Conservation (phyloP, 2,113 vertebrate species). For the Thymallus thymallus region DNA sequence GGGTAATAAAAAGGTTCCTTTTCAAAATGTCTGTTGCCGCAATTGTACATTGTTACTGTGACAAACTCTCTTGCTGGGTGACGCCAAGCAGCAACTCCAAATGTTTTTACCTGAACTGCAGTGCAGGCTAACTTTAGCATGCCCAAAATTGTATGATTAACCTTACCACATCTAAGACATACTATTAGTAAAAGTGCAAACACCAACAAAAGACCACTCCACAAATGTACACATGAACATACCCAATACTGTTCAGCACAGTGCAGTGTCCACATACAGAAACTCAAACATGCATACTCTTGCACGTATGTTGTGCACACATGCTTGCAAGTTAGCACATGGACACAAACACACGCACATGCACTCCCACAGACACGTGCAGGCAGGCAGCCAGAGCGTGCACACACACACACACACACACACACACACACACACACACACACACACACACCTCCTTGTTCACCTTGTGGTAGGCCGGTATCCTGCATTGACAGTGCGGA, state of each 20-base stretch:
- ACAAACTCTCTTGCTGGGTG: too few species aligned
- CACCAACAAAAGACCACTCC: slow-evolving; percentile 4
- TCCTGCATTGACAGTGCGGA: slow-evolving; percentile 53
- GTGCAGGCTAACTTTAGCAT: too few species aligned
- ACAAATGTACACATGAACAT: slow-evolving; percentile 18
- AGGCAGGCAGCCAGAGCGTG: slow-evolving; percentile 7
- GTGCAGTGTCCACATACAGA: slow-evolving; percentile 18
- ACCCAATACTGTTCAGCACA: too few species aligned
- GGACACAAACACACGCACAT: neutral
- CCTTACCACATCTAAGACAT: neutral
- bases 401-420: slow-evolving; percentile 18
- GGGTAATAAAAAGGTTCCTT: too few species aligned
- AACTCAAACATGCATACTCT: slow-evolving; percentile 1
- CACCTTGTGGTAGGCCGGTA: slow-evolving; percentile 43
- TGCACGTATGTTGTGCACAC: neutral
- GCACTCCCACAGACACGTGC: neutral
- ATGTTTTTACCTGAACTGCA: too few species aligned
- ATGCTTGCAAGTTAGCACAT: neutral
- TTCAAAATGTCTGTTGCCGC: too few species aligned
- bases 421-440: slow-evolving; percentile 29
- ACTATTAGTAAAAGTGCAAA: neutral
- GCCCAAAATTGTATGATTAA: too few species aligned
- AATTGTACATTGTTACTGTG: too few species aligned
- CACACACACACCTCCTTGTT: slow-evolving; percentile 52
- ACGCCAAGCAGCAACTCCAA: too few species aligned